Conservation (phyloP, 2,113 vertebrate genomes). For the Callipepla squamata region DNA sequence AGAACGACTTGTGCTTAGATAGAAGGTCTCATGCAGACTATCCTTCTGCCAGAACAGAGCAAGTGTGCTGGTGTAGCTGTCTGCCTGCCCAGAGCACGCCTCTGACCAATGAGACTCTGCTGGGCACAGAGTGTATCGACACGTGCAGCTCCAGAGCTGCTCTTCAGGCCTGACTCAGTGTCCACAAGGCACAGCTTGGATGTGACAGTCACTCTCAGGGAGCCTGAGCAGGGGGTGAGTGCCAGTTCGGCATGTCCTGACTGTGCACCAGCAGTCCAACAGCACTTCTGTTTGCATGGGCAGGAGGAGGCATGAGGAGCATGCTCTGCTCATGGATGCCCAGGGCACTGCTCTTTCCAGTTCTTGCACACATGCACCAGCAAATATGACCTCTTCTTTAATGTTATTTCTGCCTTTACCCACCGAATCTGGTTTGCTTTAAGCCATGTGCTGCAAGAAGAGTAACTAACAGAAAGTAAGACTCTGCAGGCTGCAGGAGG, state of each 20-base stretch:
- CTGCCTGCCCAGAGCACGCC: rapidly evolving
- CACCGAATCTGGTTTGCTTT: not conserved
- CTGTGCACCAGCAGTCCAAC: not conserved
- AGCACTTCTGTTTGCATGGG: not conserved
- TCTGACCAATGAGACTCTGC: not conserved
- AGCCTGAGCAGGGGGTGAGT: not conserved
- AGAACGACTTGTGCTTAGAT: not conserved
- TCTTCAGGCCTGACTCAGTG: not conserved
- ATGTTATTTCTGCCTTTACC: not conserved
- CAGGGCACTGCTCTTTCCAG: not conserved
- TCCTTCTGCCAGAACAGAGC: not conserved
- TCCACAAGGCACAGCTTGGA: not conserved
- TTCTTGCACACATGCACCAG: not conserved
- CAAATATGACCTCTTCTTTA: not conserved
- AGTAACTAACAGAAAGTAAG: not conserved
- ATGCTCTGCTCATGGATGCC: not conserved
- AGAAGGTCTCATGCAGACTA: not conserved
- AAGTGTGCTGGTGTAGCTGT: not conserved
- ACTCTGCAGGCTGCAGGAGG: not conserved
- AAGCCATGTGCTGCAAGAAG: not conserved
- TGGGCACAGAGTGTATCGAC: rapidly evolving
- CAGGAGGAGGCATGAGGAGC: rapidly evolving
- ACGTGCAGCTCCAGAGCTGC: not conserved
- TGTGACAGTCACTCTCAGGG: rapidly evolving
- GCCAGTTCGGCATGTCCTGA: not conserved